Conservation (phyloP, 2,797 vertebrate genomes). For the Danio albolineatus region DNA sequence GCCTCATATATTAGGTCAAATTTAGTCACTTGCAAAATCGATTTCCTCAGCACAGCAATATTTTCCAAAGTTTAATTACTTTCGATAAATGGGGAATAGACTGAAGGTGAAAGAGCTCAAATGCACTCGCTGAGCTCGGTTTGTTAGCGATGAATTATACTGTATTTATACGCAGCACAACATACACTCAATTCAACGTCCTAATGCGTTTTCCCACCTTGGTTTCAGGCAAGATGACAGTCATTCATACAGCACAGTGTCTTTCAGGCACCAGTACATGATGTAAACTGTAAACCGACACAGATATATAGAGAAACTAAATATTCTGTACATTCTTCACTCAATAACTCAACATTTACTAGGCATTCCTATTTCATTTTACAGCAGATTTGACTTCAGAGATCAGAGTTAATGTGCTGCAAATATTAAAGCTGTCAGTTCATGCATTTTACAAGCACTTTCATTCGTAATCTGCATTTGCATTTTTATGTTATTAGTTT, state of each 20-base stretch:
- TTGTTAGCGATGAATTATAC: neutral
- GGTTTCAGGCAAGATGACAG: neutral
- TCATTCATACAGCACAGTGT: neutral
- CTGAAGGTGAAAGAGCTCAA: conserved; percentile 16
- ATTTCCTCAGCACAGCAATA: conserved; percentile 19
- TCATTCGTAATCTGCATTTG: neutral
- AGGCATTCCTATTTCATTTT: neutral
- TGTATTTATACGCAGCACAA: neutral
- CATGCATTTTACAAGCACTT: neutral
- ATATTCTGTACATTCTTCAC: neutral
- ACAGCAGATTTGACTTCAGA: neutral
- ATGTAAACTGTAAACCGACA: neutral
- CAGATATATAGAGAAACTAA: neutral
- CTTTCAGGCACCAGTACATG: neutral
- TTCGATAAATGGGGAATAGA: conserved; percentile 25
- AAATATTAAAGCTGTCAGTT: neutral
- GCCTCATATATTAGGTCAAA: conserved; percentile 19
- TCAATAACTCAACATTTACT: neutral
- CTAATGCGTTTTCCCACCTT: neutral
- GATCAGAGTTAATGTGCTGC: neutral
- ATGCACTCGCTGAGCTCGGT: neutral
- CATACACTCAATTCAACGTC: neutral
- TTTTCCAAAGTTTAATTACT: conserved; percentile 35
- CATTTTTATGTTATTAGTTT: neutral
- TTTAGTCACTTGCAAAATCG: conserved; percentile 34